Base-by-base conservation (phyloP, 2,888 invertebrate species). In the Hydrotaea diabolus region DNA sequence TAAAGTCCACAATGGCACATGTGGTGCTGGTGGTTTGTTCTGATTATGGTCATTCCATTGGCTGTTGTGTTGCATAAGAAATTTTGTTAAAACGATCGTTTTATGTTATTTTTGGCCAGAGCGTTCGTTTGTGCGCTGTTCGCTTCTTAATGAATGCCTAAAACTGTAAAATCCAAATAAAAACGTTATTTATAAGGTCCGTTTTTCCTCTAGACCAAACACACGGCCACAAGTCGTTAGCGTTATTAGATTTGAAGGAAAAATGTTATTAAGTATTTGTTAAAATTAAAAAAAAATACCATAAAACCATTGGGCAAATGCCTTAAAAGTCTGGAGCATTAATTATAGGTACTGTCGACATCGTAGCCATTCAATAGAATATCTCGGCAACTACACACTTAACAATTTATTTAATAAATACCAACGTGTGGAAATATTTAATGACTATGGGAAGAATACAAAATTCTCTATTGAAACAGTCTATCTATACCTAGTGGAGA, bases 61-160 rank as follows among this genome's bases (percentile, higher is more conserved):
- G 21, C 57, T 36, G n/a, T n/a, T n/a, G 31, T 0, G 80, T 80
- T 78, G 80, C 84, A 75, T 46, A 78, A 81, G 62, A 78, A 71
- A 43, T 76, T 62, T 57, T 15, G 69, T 69, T 46, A 69, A 69
- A 69, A 46, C 46, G 39, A 43, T 21, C 43, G 43, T 46, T 43
- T 69, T n/a, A n/a, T n/a, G n/a, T n/a, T n/a, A n/a, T n/a, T 31
- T 31, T 31, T 21, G 69, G 13, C 46, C 13, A 7, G 13, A 13
- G 1, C 43, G 15, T 4, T 43, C n/a, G 49, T 17, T 2, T 0
- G 66, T 21, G 36, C 21, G 39, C 76, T 36, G 74, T 69, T 66
- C 53, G 43, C 59, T 85, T 84, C 80, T 81, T 85, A 85, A 85
- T 82, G 81, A 85, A 77, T 85, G 49, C 78, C 85, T 73, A 82